Conservation (phyloP, 2,797 vertebrate genomes). For the Sebastolobus altivelis region DNA sequence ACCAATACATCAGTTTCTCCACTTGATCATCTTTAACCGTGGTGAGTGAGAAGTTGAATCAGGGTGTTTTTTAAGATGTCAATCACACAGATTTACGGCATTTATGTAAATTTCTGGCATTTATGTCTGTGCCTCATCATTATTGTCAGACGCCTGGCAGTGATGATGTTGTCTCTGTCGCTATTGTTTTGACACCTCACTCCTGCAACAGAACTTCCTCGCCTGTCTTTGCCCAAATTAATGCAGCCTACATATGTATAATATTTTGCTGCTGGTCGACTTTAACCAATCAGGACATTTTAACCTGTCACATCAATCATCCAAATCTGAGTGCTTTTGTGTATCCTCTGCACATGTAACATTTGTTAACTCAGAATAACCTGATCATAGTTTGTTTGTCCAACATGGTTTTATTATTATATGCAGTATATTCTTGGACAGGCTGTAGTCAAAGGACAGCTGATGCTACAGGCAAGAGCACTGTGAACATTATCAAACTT, state of each 20-base stretch:
- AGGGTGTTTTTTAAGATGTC: neutral
- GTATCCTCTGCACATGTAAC: neutral
- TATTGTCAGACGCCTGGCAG: neutral
- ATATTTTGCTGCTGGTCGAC: neutral
- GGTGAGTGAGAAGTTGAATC: neutral
- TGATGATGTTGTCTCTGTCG: neutral
- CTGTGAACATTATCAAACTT: neutral
- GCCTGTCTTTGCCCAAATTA: neutral
- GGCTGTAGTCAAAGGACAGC: neutral
- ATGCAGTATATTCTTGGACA: neutral
- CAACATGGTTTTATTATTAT: too few species aligned
- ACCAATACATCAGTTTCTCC: neutral
- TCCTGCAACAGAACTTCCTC: neutral
- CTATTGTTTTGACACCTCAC: constrained; percentile 10
- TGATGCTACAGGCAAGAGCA: neutral
- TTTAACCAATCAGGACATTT: neutral
- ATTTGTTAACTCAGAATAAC: neutral
- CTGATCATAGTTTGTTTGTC: neutral
- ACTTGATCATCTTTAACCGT: constrained; percentile 2
- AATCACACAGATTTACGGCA: neutral
- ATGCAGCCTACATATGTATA: neutral
- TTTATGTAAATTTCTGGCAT: constrained; percentile 15
- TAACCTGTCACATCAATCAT: neutral
- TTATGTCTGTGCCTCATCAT: constrained; percentile 5
- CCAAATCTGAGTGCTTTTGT: neutral